Base-by-base conservation (phyloP, 2,888 invertebrate species). In the Melikaiella ostensackeni region DNA sequence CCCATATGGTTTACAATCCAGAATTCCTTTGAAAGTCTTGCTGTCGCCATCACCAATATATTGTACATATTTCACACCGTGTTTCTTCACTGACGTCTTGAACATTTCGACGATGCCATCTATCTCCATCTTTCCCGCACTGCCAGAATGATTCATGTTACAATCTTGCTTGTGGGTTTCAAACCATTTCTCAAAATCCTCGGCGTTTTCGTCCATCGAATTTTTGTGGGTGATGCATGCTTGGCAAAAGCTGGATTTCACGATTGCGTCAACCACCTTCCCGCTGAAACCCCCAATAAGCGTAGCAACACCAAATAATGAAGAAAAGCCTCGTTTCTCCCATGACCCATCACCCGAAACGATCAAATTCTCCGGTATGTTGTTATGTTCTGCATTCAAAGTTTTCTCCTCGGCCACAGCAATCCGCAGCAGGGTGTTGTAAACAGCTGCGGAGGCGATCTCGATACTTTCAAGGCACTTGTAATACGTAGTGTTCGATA, bases 1-100 rank as follows among this genome's bases (percentile, higher is more conserved):
- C 55, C 38, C 76, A 30, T 80, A 78, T 4, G 80, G 76, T 30
- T 76, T 7, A 0, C 59, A 13, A 63, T 80, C 78, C 13, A 59
- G 7, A 24, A 78, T 74, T 16, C 74, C 78, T 75, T 75, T 55
- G 59, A 75, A 77, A 8, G 77, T 79, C 63, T 79, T 80, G 16
- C 73, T 24, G 50, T 79, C 77, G 6, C 77, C 79, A 24, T 77
- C 79, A 9, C 79, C 75, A 11, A 74, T 27, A 42, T 76, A 76
- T 33, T 76, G n/a, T 16, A 19, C 35, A 70, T 80, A 77, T 27
- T 50, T 55, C 50, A 24, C 70, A 24, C 46, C 42, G 35, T 77
- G 61, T 33, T 75, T 61, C 2, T 11, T 9, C 33, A 66, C 59
- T 16, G 79, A 79, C 46, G 70, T 42, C 16, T 59, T 16, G 61